A percentile compares a stretch with the other conserved stretches of the same genome.
phyloP scores from a whole-genome alignment of 53 echinoderm and acorn worm genomes.

The Pentamera pediparva region DNA sequence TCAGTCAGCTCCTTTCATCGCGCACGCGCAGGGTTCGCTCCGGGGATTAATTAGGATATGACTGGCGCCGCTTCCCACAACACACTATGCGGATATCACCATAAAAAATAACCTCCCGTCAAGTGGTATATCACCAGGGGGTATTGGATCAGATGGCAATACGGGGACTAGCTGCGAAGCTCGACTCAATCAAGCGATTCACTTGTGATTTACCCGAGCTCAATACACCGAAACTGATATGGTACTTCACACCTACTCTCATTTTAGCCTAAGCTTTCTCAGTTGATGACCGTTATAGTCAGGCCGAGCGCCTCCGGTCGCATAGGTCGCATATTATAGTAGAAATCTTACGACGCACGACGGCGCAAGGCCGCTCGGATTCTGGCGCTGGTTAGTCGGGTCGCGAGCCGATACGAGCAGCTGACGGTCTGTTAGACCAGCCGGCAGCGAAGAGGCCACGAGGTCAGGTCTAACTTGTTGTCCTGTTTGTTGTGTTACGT shows the following conservation, averaged over 20 bases:
- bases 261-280: neutral
- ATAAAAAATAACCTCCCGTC: conserved; percentile 32
- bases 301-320: too few relatives aligned
- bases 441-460: conserved; percentile 16
- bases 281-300: neutral
- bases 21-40: too few relatives aligned
- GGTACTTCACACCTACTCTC: neutral
- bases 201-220: neutral
- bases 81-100: too few relatives aligned
- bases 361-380: too few relatives aligned
- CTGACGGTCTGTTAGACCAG: conserved; percentile 32
- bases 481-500: conserved; percentile 27
- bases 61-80: too few relatives aligned
- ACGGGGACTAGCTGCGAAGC: conserved; percentile 1
- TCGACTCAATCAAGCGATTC: conserved; percentile 23
- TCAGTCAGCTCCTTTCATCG: too few relatives aligned
- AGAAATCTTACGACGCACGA: too few relatives aligned
- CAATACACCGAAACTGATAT: conserved; percentile 11
- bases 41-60: too few relatives aligned
- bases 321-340: too few relatives aligned
- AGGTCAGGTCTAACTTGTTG: conserved; percentile 27
- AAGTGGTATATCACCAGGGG: conserved; percentile 24
- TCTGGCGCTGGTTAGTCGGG: conserved; percentile 28
- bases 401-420: conserved; percentile 12
- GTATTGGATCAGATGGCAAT: conserved; percentile 17